Percentiles rank a stretch among this genome's conserved stretches.
phyloP scores from a whole-genome alignment of 2,113 vertebrate species.

The Pontoporia blainvillei region DNA sequence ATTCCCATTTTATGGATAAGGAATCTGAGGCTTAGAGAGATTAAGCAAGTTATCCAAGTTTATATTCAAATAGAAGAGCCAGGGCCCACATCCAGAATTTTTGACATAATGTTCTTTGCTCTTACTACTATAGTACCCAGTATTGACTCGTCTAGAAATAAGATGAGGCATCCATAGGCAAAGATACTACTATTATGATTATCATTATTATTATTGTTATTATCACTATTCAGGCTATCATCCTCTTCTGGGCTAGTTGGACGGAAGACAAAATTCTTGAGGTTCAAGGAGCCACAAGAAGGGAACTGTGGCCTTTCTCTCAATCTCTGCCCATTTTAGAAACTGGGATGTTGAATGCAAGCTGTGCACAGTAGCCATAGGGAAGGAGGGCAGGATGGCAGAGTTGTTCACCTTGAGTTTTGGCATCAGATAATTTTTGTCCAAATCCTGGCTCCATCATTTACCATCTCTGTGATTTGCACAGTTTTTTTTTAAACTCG shows the following conservation, averaged over 20 bases:
- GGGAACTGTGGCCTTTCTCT: background rate
- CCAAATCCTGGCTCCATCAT: background rate
- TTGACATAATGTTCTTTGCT: background rate
- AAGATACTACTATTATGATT: background rate
- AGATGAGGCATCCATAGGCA: background rate
- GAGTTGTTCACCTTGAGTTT: background rate
- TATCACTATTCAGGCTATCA: background rate
- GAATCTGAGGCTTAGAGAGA: background rate
- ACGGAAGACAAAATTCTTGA: conserved; percentile 14
- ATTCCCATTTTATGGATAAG: background rate
- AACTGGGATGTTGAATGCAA: background rate
- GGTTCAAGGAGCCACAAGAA: background rate
- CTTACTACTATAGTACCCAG: background rate
- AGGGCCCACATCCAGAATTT: background rate
- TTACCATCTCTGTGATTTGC: background rate
- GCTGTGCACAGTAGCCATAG: background rate
- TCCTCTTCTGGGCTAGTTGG: background rate
- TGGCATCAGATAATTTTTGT: background rate
- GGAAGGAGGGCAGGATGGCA: background rate
- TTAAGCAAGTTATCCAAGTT: background rate
- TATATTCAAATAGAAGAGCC: background rate
- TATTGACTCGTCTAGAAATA: background rate
- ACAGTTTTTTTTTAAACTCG: background rate
- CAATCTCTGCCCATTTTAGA: background rate
- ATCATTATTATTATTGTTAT: background rate